These are phyloP conservation scores for Nestor notabilis DNA, from an alignment of 2,113 vertebrate species.

Conservation along the genomic window DNA sequence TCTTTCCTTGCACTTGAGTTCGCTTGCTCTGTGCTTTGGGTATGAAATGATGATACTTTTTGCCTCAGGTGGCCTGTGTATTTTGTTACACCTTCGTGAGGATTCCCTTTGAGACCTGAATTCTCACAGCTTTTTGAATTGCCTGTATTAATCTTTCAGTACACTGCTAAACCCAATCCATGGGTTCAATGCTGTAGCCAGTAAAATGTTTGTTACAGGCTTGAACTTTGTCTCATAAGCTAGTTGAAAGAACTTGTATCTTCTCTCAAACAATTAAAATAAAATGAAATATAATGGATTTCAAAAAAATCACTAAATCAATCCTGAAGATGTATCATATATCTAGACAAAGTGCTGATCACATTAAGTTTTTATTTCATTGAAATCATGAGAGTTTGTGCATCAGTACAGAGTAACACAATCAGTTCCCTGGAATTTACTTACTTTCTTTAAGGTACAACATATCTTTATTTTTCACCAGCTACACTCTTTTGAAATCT, in stretches of 20 bases:
- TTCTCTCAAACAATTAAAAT: neutral
- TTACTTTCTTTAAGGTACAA: neutral
- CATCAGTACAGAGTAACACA: neutral
- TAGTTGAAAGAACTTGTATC: neutral
- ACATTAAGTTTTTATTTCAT: neutral
- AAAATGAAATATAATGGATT: neutral
- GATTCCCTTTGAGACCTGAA: neutral
- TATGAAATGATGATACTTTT: slow-evolving; percentile 6
- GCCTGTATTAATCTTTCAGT: slow-evolving; percentile 15
- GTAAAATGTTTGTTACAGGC: neutral
- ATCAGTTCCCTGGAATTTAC: neutral
- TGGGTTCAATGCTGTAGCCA: neutral
- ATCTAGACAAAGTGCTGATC: neutral
- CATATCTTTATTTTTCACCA: neutral
- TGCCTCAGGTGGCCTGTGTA: slow-evolving; percentile 10
- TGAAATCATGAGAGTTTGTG: neutral
- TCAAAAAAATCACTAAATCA: neutral
- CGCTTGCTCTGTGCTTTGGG: neutral
- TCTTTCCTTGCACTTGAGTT: neutral
- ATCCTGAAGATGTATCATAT: neutral
- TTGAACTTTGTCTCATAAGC: neutral
- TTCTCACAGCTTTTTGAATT: neutral
- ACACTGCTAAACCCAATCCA: neutral
- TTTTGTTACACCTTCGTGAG: neutral
- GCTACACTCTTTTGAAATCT: neutral